These are phyloP conservation scores for Kryptolebias marmoratus DNA, from an alignment of 2,113 vertebrate species.

Conservation along the genomic window DNA sequence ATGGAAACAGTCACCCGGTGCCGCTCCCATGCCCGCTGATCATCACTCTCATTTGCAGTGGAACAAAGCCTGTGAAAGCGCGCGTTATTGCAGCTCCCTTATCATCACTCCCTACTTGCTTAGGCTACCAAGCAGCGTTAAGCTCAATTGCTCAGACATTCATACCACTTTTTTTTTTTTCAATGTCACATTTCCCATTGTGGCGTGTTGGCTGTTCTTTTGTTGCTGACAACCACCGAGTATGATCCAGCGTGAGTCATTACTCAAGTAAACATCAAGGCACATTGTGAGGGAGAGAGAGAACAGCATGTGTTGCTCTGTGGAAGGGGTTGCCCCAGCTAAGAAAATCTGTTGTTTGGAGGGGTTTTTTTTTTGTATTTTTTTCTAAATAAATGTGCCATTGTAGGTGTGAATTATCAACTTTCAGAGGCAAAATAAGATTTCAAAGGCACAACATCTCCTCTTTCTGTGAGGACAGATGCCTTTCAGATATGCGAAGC, in stretches of 20 bases:
- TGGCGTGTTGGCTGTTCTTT: conserved; percentile 64
- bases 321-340: conserved; percentile 42
- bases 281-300: conserved; percentile 47
- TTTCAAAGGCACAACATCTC: background rate
- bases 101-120: conserved; percentile 57
- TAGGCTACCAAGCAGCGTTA: conserved; percentile 53
- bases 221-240: conserved; percentile 56
- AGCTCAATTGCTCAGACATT: conserved; percentile 64
- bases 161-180: conserved; percentile 38
- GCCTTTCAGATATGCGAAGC: conserved; percentile 17
- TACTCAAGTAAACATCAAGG: conserved; percentile 60
- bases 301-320: conserved; percentile 38
- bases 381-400: background rate
- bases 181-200: conserved; percentile 61
- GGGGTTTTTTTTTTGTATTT: background rate
- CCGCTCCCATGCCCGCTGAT: conserved; percentile 54
- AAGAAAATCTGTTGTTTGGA: conserved; percentile 47
- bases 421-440: background rate
- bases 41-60: conserved; percentile 61
- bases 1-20: conserved; percentile 67
- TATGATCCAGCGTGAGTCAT: conserved; percentile 66
- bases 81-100: conserved; percentile 60
- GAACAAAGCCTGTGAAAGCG: conserved; percentile 67
- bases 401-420: conserved; percentile 2
- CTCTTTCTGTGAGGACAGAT: conserved; percentile 19